A percentile compares a stretch with the other conserved stretches of the same genome.
Conservation (phyloP, 1,140 invertebrate genomes). For the Platorchestia sp. region DNA sequence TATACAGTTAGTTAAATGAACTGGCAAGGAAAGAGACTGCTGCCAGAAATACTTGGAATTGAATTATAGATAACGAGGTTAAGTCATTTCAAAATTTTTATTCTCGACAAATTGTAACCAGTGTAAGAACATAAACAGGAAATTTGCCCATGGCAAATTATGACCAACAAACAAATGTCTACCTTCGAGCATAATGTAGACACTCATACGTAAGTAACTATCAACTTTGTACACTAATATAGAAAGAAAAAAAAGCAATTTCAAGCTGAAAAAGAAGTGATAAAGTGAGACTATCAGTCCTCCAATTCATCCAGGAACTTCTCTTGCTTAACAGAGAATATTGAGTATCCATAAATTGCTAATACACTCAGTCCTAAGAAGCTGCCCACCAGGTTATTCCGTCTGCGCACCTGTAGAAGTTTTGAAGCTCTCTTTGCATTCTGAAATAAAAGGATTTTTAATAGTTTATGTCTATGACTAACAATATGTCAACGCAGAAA, state of each 20-base stretch:
- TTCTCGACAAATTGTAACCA: background rate
- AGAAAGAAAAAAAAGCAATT: background rate
- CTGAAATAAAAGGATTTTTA: conserved; percentile 54
- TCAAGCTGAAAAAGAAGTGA: background rate
- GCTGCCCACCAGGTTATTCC: conserved; percentile 78
- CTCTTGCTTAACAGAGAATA: conserved; percentile 86
- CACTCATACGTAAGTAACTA: background rate
- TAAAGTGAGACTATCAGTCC: conserved; percentile 69
- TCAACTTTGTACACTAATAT: background rate
- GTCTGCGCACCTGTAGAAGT: conserved; percentile 76
- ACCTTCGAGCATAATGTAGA: background rate
- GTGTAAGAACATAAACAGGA: background rate
- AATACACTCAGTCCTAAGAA: conserved; percentile 77
- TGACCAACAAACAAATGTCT: background rate
- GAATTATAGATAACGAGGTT: background rate
- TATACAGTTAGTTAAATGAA: background rate
- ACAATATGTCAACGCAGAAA: background rate
- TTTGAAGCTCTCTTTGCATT: conserved; percentile 77
- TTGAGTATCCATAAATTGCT: conserved; percentile 86
- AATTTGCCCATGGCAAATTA: background rate
- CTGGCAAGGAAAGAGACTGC: background rate
- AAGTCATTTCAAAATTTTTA: background rate
- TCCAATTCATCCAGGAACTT: conserved; percentile 90
- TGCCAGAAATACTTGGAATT: background rate
- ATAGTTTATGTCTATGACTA: background rate